phyloP scores from a whole-genome alignment of 1,140 invertebrate genomes.

The Holotrichia oblita region DNA sequence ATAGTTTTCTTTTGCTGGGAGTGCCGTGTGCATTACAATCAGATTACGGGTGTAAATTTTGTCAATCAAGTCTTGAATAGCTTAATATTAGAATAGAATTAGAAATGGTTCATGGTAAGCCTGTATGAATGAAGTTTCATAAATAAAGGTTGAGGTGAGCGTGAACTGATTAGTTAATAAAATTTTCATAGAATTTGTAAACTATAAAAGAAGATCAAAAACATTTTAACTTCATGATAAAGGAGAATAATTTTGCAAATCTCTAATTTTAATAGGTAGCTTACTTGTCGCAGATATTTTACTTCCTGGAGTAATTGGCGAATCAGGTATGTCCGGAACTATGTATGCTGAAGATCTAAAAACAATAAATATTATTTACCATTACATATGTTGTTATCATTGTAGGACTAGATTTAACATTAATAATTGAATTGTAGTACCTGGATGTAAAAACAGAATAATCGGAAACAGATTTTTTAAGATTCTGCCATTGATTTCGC shows the following conservation, averaged over 20 bases:
- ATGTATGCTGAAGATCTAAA: slow-evolving; percentile 18
- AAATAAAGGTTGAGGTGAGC: too few species aligned
- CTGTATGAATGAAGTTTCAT: not conserved
- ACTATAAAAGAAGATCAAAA: too few species aligned
- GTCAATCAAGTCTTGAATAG: too few species aligned
- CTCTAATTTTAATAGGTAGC: not conserved
- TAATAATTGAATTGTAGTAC: not conserved
- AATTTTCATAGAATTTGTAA: too few species aligned
- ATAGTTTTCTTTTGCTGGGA: too few species aligned
- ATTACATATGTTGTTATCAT: not conserved
- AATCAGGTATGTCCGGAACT: slow-evolving; percentile 7
- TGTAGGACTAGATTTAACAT: too few species aligned
- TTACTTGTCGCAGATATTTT: slow-evolving; percentile 14
- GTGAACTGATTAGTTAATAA: too few species aligned
- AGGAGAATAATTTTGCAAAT: not conserved
- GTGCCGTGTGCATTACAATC: too few species aligned
- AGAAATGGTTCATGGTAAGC: too few species aligned
- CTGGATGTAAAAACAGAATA: slow-evolving; percentile 1
- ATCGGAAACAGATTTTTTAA: not conserved
- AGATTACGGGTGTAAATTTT: too few species aligned
- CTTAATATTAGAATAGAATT: too few species aligned
- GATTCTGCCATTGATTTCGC: slow-evolving; percentile 53
- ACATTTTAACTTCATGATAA: not conserved
- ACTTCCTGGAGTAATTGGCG: not conserved
- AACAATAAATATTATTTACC: not conserved